Evolutionary conservation across 2,113 vertebrate species (phyloP), one percentile per base, ranked within the genome.

Genomic region (Entelurus aequoreus): DNA sequence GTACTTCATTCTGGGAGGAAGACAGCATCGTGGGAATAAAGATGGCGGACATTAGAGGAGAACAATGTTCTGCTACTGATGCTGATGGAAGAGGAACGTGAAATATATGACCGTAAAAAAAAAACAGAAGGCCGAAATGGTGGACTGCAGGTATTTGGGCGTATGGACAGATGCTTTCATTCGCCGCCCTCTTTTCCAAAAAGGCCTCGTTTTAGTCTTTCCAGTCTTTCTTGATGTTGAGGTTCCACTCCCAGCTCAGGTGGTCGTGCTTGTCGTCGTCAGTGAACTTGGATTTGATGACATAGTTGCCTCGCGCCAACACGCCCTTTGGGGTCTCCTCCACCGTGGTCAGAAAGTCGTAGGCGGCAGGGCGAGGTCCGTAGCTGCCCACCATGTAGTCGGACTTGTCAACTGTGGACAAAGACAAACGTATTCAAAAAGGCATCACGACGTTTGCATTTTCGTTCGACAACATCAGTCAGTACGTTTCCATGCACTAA

Each of bases 381-480:
- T 98, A 98, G 89, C 95, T 98, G 64, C 95, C 95, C 68, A 98
- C 95, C 95, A 97, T 98, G 87, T 97, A 98, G 53, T 92, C 92
- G 0, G 94, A 90, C 76, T 93, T 95, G 88, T 98, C 95, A 71
- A 98, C 95, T 98, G 84, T 8, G 5, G 0, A 48, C 37, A 64
- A 15, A 63, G 0, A 9, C 4, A 13, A n/a, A 46, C 12, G 40
- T 42, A 14, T 4, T 19, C 19, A 19, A 19, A 19, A 19, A 19
- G 19, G 19, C 2, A 19, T 19, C 19, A 19, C 19, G 19, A 19
- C 19, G 19, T 19, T 19, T 19, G 19, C 19, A 1, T 19, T 19
- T 19, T 19, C 19, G 19, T 19, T 19, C 1, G 19, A 19, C 19
- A 19, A 19, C 19, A 19, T 19, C 19, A 19, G 19, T 19, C 19